Base-by-base conservation (phyloP, 2,888 invertebrate genomes). In the Orthosia cruda region DNA sequence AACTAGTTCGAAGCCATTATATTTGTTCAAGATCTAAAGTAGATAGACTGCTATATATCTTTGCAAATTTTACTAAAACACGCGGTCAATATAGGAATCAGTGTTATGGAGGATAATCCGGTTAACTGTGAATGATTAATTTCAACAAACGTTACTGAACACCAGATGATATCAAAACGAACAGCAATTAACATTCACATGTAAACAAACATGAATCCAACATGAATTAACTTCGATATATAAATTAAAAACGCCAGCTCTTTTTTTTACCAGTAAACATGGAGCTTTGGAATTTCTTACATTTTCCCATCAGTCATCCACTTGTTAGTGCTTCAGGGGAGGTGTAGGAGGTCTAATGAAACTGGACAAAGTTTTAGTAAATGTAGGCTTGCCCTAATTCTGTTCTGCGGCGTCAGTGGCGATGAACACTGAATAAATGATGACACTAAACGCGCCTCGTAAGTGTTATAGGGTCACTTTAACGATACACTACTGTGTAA, bases 341-440 rank as follows among this genome's bases (percentile, higher is more conserved):
- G 52, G 57, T 11, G 45, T 55, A 50, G 65, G 59, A 72, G 76
- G 70, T 85, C 87, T 87, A 72, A 68, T 78, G 63, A 79, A 71
- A 89, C 71, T 87, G 85, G 84, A 47, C 67, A 81, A 50, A 64
- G 81, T 79, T 88, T 81, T 77, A 77, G 85, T 81, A 80, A 87
- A 87, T 85, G 84, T 87, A 84, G 81, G 84, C 79, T 81, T 67
- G 85, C 58, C 87, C 87, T 78, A 87, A 88, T 89, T 80, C 81
- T 77, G 74, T 84, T 77, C 52, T 83, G 74, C 83, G 70, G 82
- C 81, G 83, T 89, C 88, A 89, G 85, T 82, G 57, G 80, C 78
- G 77, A 81, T 83, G 84, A 86, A 86, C 81, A 63, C 66, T 79
- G 79, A 89, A 88, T 89, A 83, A 88, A 87, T 84, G 78, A 86